Conservation (phyloP, 92 coral and sea anemone genomes). For the Galaxea fascicularis region DNA sequence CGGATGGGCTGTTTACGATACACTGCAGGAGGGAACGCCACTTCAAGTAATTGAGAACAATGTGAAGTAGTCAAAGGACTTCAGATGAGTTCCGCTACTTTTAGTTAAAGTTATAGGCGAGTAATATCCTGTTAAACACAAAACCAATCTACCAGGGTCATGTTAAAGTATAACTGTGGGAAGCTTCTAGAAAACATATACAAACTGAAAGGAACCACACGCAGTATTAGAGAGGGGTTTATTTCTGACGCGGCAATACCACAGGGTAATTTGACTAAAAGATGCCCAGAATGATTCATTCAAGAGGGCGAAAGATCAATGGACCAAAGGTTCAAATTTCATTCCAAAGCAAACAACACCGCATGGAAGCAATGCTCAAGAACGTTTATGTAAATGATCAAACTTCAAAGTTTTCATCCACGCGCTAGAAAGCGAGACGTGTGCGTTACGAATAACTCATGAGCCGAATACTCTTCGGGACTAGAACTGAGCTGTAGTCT, state of each 20-base stretch:
- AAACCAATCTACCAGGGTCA: neutral
- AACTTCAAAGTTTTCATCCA: too few relatives aligned
- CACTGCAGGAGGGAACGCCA: neutral
- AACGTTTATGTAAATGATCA: neutral
- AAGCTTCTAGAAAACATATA: conserved; percentile 16
- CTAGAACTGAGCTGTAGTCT: too few relatives aligned
- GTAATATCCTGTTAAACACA: neutral
- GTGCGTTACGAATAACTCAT: too few relatives aligned
- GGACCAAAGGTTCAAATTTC: neutral
- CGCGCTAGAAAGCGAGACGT: too few relatives aligned
- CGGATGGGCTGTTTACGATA: neutral
- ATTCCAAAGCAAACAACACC: neutral
- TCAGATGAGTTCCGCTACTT: neutral
- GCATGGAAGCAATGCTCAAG: neutral
- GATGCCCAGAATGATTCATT: neutral
- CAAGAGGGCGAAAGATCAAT: neutral
- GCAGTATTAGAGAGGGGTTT: neutral
- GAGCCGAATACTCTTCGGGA: too few relatives aligned
- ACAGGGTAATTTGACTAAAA: neutral
- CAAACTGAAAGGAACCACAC: neutral
- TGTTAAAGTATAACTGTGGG: neutral
- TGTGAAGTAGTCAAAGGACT: neutral
- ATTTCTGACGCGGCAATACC: neutral
- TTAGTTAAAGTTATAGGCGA: neutral
- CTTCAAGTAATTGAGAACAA: neutral